Evolutionary conservation across 2,888 invertebrate genomes (phyloP).

Genomic region (Stenchaetothrips biformis): DNA sequence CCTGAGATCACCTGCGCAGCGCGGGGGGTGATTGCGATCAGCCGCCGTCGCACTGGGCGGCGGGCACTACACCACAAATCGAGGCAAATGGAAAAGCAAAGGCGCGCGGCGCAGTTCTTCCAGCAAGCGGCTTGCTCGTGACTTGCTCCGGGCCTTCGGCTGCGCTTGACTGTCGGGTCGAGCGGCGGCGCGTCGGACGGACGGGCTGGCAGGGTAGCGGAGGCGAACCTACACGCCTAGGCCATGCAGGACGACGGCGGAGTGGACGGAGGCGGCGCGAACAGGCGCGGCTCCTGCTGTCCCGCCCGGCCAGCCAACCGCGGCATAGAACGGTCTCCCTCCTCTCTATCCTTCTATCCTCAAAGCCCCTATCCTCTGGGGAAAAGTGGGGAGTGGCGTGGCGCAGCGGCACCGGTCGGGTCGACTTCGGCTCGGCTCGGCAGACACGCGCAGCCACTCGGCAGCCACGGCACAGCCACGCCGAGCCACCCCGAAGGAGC

Average conservation of each 20-base stretch:
- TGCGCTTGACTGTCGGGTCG: neutral
- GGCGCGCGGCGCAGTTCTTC: no score
- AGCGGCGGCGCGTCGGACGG: neutral
- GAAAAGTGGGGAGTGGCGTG: constrained; percentile 14
- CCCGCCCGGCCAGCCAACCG: neutral
- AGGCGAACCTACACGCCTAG: neutral
- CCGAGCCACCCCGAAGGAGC: neutral
- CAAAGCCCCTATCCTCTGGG: neutral
- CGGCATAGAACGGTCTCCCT: constrained; percentile 19
- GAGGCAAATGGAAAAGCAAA: no score
- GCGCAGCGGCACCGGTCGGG: neutral
- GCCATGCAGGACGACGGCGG: neutral
- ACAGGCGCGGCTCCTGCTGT: neutral
- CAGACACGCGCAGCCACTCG: neutral
- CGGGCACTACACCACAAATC: no score
- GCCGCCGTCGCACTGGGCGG: no score
- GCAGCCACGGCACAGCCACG: neutral
- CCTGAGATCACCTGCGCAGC: no score
- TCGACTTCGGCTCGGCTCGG: constrained; percentile 6
- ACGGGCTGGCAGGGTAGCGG: neutral
- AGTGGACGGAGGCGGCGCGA: neutral
- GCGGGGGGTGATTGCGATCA: no score
- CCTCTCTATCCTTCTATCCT: constrained; percentile 20
- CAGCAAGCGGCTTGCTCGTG: neutral
- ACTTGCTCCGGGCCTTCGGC: neutral